These are phyloP conservation scores for Amblyjoppa proteus DNA, from an alignment of 2,888 invertebrate genomes.

Conservation along the genomic window DNA sequence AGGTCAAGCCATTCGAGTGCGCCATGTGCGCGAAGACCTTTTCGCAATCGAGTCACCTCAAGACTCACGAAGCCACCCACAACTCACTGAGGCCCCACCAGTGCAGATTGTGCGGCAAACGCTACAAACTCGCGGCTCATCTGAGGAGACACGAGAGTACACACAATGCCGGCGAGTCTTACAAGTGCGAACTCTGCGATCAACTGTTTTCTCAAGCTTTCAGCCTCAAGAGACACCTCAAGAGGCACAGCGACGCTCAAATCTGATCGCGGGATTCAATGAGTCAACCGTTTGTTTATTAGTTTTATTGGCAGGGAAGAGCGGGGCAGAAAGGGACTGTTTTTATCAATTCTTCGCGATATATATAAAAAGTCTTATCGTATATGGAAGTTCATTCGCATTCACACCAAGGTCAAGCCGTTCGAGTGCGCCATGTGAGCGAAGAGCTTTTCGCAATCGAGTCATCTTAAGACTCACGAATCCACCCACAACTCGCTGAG, in stretches of 20 bases:
- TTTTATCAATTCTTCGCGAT: not conserved
- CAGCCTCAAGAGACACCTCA: slow-evolving; percentile 86
- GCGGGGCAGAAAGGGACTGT: not conserved
- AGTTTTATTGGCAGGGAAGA: not conserved
- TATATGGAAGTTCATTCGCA: slow-evolving; percentile 70
- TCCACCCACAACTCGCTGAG: slow-evolving; percentile 78
- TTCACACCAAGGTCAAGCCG: slow-evolving; percentile 82
- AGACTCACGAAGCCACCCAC: slow-evolving; percentile 81
- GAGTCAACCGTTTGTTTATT: not conserved
- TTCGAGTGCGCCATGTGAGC: slow-evolving; percentile 80
- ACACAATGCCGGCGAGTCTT: slow-evolving; percentile 80
- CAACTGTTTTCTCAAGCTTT: slow-evolving; percentile 86
- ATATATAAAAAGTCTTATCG: not conserved
- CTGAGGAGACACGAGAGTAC: slow-evolving; percentile 81
- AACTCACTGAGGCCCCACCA: slow-evolving; percentile 79
- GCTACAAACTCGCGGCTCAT: slow-evolving; percentile 82
- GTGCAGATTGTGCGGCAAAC: slow-evolving; percentile 82
- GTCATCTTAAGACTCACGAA: slow-evolving; percentile 83
- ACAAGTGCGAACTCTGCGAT: slow-evolving; percentile 84
- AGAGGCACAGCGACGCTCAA: slow-evolving; percentile 83
- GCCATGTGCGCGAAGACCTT: slow-evolving; percentile 81
- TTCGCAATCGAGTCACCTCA: slow-evolving; percentile 83
- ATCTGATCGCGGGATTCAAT: slow-evolving; percentile 10
- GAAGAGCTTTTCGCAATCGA: slow-evolving; percentile 82
- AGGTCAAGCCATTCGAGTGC: slow-evolving; percentile 81